Percentiles rank a stretch among this genome's conserved stretches.
Conservation (phyloP, 2,888 invertebrate species). For the Ctenicera cuprea region DNA sequence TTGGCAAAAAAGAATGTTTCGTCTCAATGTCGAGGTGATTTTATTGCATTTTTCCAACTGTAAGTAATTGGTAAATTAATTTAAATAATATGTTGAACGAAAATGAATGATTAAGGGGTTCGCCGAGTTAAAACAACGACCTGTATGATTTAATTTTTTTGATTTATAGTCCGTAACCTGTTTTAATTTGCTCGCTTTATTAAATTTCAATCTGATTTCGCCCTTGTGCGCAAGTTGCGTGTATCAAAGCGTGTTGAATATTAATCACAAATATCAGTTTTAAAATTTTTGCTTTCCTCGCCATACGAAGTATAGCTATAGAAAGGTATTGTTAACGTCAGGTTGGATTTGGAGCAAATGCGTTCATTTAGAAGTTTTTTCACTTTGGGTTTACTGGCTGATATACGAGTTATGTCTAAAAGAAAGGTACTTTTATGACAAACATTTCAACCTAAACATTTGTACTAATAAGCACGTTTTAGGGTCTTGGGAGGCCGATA, state of each 20-base stretch:
- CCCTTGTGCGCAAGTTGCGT: conserved; percentile 24
- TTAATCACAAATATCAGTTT: conserved; percentile 19
- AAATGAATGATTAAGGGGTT: conserved; percentile 49
- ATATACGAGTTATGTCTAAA: too few species aligned
- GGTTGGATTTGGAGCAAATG: too few species aligned
- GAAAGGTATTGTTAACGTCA: too few species aligned
- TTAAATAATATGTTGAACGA: conserved; percentile 48
- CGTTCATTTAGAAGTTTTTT: too few species aligned
- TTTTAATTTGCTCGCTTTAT: conserved; percentile 38
- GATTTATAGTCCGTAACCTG: conserved; percentile 47
- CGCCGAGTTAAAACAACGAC: conserved; percentile 34
- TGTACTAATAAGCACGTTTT: too few species aligned
- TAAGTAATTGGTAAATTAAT: conserved; percentile 51
- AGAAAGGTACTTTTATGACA: too few species aligned
- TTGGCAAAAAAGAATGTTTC: neutral
- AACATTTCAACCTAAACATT: too few species aligned
- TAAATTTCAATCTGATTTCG: conserved; percentile 42
- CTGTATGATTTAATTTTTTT: conserved; percentile 44
- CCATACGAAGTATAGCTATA: too few species aligned
- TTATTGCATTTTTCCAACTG: neutral
- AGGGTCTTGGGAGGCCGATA: too few species aligned
- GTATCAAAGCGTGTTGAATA: conserved; percentile 4
- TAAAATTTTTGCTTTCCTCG: neutral
- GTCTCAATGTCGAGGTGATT: neutral
- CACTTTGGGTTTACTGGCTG: too few species aligned